phyloP scores from a whole-genome alignment of 1,140 invertebrate species.

The Drosophila mayri region DNA sequence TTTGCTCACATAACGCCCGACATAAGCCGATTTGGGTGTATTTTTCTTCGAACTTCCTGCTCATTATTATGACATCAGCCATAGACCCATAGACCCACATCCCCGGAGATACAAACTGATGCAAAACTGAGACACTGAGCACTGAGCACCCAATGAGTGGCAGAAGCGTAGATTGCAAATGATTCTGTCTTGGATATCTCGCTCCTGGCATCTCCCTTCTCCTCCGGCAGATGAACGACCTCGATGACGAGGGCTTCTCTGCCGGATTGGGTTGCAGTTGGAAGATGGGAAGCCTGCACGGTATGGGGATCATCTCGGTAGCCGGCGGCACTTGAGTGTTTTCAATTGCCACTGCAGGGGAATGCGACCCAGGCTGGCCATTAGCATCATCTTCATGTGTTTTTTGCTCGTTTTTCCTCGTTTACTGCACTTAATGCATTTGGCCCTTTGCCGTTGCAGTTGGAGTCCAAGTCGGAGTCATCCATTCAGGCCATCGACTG shows the following conservation, averaged over 20 bases:
- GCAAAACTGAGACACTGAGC: constrained; percentile 20
- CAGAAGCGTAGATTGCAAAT: constrained; percentile 28
- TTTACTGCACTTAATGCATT: constrained; percentile 66
- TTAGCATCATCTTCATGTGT: constrained; percentile 44
- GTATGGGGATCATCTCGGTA: constrained; percentile 53
- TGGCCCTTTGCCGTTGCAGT: constrained; percentile 42
- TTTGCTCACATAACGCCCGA: constrained; percentile 61
- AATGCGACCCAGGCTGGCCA: constrained; percentile 50
- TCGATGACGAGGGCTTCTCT: constrained; percentile 43
- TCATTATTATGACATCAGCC: constrained; percentile 64
- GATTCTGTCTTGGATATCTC: constrained; percentile 7
- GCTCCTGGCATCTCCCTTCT: not conserved
- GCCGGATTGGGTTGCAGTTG: constrained; percentile 53
- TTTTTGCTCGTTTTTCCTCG: constrained; percentile 36
- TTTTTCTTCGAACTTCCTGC: constrained; percentile 66
- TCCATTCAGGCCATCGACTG: constrained; percentile 47
- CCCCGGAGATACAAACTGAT: constrained; percentile 1
- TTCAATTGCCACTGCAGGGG: constrained; percentile 63
- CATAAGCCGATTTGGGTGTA: constrained; percentile 71
- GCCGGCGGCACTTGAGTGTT: constrained; percentile 69
- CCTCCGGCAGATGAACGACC: constrained; percentile 67
- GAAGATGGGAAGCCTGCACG: constrained; percentile 22
- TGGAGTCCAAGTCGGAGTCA: constrained; percentile 3
- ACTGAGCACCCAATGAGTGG: constrained; percentile 14
- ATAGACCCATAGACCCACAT: constrained; percentile 46